These are phyloP conservation scores for Hyperopisus bebe DNA, from an alignment of 2,113 vertebrate genomes.

Conservation along the genomic window DNA sequence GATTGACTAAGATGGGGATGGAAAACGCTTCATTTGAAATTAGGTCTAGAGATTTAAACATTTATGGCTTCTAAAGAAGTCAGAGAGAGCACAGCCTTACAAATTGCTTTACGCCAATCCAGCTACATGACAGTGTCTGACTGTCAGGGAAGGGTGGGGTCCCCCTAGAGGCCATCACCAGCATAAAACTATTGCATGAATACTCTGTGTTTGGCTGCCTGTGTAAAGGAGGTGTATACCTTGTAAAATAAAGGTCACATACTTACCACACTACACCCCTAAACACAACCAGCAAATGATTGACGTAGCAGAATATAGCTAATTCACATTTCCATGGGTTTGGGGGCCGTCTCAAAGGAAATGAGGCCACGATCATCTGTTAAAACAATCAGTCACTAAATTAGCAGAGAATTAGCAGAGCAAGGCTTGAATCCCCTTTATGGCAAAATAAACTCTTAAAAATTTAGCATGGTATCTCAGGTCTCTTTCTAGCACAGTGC, in stretches of 20 bases:
- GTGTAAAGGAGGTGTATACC: not conserved
- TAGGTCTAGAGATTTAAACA: not conserved
- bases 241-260: not conserved
- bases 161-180: not conserved
- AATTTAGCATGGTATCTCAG: not conserved
- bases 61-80: not conserved
- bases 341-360: not conserved
- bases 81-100: not conserved
- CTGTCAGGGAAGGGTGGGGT: not conserved
- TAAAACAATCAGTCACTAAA: not conserved
- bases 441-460: not conserved
- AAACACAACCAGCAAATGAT: not conserved
- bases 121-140: not conserved
- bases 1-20: not conserved
- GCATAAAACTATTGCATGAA: not conserved
- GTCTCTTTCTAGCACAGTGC: not conserved
- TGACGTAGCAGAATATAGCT: not conserved
- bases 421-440: not conserved
- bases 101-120: not conserved
- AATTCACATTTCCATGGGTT: not conserved
- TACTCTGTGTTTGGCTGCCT: not conserved
- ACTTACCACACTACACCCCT: not conserved
- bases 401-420: not conserved
- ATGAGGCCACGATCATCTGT: not conserved
- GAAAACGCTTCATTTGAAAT: not conserved